Conservation (phyloP, 2,888 invertebrate species). For the Idaea biselata region DNA sequence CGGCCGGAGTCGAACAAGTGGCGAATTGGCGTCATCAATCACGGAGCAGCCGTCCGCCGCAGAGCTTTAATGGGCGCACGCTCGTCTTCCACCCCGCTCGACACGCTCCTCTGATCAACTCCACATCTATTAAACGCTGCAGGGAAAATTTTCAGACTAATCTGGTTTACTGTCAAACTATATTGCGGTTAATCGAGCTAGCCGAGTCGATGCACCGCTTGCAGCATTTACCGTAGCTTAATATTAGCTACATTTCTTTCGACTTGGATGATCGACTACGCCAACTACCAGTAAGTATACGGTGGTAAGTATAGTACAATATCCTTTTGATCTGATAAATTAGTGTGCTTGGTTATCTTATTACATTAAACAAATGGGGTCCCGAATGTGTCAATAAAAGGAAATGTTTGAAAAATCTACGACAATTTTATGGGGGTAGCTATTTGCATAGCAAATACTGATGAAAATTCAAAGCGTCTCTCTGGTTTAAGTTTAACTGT, state of each 20-base stretch:
- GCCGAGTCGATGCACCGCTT: slow-evolving; percentile 6
- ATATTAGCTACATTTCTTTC: slow-evolving; percentile 6
- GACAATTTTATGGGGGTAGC: slow-evolving; percentile 31
- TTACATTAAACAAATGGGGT: not conserved
- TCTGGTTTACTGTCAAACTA: slow-evolving; percentile 21
- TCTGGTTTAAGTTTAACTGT: slow-evolving; percentile 51
- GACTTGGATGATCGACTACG: not conserved
- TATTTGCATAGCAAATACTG: slow-evolving; percentile 51
- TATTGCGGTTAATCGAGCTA: slow-evolving; percentile 21
- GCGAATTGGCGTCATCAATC: slow-evolving; percentile 75
- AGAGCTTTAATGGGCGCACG: slow-evolving; percentile 57
- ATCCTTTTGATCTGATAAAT: not conserved
- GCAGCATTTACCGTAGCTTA: not conserved
- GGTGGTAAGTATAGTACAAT: not conserved
- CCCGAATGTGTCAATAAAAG: slow-evolving; percentile 26
- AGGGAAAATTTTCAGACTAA: slow-evolving; percentile 24
- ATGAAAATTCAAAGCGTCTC: slow-evolving; percentile 51
- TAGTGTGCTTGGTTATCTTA: not conserved
- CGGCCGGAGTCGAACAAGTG: slow-evolving; percentile 50
- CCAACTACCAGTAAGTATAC: not conserved
- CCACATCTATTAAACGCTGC: slow-evolving; percentile 41
- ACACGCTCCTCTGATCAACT: slow-evolving; percentile 48
- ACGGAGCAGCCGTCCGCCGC: slow-evolving; percentile 52
- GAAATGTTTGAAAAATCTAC: slow-evolving; percentile 38
- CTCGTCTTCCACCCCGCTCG: slow-evolving; percentile 45